Evolutionary conservation across 2,888 invertebrate species (phyloP).

Genomic region (Prenolepis imparis): DNA sequence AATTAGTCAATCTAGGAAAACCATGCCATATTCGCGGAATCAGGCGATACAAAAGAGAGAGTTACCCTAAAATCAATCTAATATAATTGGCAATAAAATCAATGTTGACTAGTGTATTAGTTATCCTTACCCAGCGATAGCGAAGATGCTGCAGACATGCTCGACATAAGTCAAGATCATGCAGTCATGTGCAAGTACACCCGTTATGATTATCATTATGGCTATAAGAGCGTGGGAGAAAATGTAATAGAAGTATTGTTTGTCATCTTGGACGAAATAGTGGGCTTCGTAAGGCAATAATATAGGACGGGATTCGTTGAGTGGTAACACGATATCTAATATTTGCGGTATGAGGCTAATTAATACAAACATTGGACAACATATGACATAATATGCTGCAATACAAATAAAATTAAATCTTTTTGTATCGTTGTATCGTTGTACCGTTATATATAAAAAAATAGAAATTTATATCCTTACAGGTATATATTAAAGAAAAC

Average conservation of each 20-base stretch:
- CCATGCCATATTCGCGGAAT: no score
- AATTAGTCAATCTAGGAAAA: no score
- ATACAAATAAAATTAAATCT: not conserved
- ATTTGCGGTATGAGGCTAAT: not conserved
- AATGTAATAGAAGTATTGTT: conserved; percentile 25
- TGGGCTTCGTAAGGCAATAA: not conserved
- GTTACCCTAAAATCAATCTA: no score
- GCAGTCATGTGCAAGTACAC: not conserved
- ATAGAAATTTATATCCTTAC: conserved; percentile 11
- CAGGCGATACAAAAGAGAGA: no score
- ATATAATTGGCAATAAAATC: no score
- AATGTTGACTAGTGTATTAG: no score
- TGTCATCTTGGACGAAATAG: conserved; percentile 24
- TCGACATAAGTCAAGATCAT: not conserved
- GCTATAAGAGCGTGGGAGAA: not conserved
- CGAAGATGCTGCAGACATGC: conserved; percentile 25
- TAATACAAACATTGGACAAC: not conserved
- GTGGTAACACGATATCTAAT: conserved; percentile 8
- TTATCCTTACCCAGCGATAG: conserved; percentile 13
- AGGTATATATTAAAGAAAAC: not conserved
- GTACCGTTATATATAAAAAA: not conserved
- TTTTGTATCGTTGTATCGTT: not conserved
- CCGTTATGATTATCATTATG: accelerated
- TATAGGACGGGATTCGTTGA: conserved; percentile 35
- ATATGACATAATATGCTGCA: not conserved